Base-by-base conservation (phyloP, 2,113 vertebrate genomes). In the Delphinus delphis region DNA sequence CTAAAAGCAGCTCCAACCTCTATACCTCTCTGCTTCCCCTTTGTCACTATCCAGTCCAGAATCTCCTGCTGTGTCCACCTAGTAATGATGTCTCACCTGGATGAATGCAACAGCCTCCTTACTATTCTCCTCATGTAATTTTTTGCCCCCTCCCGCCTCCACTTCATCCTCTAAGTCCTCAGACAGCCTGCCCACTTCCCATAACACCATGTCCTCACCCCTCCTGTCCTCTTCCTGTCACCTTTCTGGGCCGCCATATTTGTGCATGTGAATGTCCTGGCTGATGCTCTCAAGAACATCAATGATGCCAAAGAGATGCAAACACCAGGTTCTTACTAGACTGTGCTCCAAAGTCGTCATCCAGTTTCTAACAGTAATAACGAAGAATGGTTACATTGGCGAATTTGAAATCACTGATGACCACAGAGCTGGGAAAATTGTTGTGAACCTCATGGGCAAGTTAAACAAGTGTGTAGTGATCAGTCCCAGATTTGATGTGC, bases 191-290 rank as follows among this genome's bases (percentile, higher is more conserved):
- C 50, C 15, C 70, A 0, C 26, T 97, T 98, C 98, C 99, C 99
- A 98, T 99, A 98, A 98, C 96, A 90, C 99, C 86, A 98, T 98
- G 96, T 98, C 98, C 98, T 15, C 9, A 17, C 76, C 53, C 87
- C 53, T 97, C 94, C 98, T 99, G 99, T 99, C 98, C 99, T 99
- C 99, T 99, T 99, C 99, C 99, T 99, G 99, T 99, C 99, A 99
- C 99, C 99, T 99, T 99, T 99, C 99, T 98, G 98, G 98, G 97
- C 99, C 97, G 99, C 67, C 36, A 4, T 28, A n/a, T 5, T 2
- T 14, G 23, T 21, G n/a, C 2, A 7, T 55, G 20, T 31, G 41
- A 73, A 73, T 11, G 86, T 82, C 67, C 47, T 65, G 28, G 17
- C 26, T 28, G 93, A 73, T 8, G 21, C 55, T 65, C 47, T 82